These are phyloP conservation scores for Cryptoprocta ferox DNA, from an alignment of 2,797 vertebrate genomes.

Conservation along the genomic window DNA sequence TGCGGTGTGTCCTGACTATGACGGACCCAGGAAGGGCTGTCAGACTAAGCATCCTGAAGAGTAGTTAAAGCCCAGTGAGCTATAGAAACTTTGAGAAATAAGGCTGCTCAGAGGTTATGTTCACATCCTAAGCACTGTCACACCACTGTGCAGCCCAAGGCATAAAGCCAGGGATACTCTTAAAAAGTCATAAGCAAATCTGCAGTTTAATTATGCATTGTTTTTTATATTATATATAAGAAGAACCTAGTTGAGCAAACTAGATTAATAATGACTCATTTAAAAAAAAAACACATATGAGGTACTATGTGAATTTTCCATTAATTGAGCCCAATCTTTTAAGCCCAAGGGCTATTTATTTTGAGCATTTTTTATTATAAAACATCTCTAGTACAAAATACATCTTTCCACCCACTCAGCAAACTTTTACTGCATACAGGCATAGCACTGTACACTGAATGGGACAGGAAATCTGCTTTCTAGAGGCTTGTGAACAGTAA, in stretches of 20 bases:
- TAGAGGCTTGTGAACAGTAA: neutral
- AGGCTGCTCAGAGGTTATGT: neutral
- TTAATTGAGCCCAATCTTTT: neutral
- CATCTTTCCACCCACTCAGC: neutral
- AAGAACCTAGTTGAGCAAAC: neutral
- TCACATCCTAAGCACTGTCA: neutral
- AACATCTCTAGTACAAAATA: constrained; percentile 1
- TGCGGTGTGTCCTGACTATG: neutral
- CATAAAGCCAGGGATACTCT: neutral
- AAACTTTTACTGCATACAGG: neutral
- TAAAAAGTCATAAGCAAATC: neutral
- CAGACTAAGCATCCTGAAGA: neutral
- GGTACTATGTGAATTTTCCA: neutral
- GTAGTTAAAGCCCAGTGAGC: neutral
- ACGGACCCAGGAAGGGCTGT: neutral
- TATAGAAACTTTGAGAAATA: neutral
- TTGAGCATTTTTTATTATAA: neutral
- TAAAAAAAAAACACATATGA: neutral
- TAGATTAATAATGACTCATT: neutral
- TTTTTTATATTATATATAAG: neutral
- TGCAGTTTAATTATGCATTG: neutral
- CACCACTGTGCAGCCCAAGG: neutral
- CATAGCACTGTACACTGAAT: neutral
- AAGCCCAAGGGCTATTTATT: neutral
- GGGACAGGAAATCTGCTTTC: neutral